phyloP scores from a whole-genome alignment of 2,888 invertebrate species.

The Cataglyphis albicans region DNA sequence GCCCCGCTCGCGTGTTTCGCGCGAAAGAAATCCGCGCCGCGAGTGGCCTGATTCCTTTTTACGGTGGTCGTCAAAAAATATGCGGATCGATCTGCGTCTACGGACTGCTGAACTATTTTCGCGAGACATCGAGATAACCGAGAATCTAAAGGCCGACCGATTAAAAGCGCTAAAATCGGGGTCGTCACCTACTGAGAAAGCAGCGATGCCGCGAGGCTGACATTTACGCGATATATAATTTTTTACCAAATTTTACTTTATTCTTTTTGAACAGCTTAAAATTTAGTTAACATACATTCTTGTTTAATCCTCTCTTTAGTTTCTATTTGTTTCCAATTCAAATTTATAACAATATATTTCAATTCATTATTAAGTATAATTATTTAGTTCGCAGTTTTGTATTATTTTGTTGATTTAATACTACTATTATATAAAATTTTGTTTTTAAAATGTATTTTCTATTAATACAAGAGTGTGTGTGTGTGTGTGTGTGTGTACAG shows the following conservation, averaged over 20 bases:
- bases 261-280: neutral
- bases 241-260: neutral
- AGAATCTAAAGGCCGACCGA: constrained; percentile 9
- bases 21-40: constrained; percentile 68
- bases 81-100: constrained; percentile 52
- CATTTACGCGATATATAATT: neutral
- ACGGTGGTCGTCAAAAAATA: constrained; percentile 52
- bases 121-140: constrained; percentile 29
- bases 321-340: neutral
- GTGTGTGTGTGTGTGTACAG: neutral
- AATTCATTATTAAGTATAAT: neutral
- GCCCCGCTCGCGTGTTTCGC: constrained; percentile 66
- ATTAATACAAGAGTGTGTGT: neutral
- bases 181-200: neutral
- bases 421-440: neutral
- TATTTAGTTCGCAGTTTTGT: too few species aligned
- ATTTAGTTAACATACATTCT: neutral
- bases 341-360: neutral
- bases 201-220: too few species aligned
- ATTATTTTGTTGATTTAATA: neutral
- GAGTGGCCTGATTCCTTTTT: constrained; percentile 73
- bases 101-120: constrained; percentile 22
- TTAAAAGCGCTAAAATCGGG: constrained; percentile 16
- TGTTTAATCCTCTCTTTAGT: neutral
- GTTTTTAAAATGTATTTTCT: neutral